Conservation (phyloP, 2,113 vertebrate genomes). For the Crotalus horridus region DNA sequence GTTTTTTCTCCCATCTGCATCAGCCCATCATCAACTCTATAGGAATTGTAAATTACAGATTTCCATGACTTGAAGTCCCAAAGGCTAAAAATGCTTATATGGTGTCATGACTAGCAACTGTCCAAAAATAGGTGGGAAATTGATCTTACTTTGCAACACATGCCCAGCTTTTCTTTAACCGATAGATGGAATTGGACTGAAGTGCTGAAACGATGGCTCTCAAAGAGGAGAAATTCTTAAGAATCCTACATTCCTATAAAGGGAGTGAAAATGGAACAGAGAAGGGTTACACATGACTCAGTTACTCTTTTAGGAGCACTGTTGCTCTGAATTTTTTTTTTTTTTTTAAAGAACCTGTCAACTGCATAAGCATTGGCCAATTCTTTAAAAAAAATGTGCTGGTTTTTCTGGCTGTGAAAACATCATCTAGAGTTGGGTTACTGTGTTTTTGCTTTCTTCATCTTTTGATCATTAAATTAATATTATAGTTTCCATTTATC, state of each 20-base stretch:
- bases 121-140: background rate
- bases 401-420: constrained; percentile 40
- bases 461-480: constrained; percentile 50
- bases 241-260: constrained; percentile 89
- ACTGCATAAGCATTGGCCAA: constrained; percentile 66
- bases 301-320: constrained; percentile 49
- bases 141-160: constrained; percentile 85
- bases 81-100: background rate
- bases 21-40: background rate
- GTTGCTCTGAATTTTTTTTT: constrained; percentile 55
- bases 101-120: background rate
- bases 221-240: constrained; percentile 95
- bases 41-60: background rate
- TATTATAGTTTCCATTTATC: constrained; percentile 59
- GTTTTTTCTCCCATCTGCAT: background rate
- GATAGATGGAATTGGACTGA: constrained; percentile 91
- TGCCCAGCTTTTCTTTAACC: constrained; percentile 88
- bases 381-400: constrained; percentile 49
- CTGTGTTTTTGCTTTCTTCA: constrained; percentile 56
- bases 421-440: constrained; percentile 56
- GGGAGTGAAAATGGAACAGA: constrained; percentile 56
- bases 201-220: constrained; percentile 89
- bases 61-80: background rate
- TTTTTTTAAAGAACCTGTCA: constrained; percentile 42
- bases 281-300: constrained; percentile 60